Base-by-base conservation (phyloP, 2,113 vertebrate species). In the Okapia johnstoni region DNA sequence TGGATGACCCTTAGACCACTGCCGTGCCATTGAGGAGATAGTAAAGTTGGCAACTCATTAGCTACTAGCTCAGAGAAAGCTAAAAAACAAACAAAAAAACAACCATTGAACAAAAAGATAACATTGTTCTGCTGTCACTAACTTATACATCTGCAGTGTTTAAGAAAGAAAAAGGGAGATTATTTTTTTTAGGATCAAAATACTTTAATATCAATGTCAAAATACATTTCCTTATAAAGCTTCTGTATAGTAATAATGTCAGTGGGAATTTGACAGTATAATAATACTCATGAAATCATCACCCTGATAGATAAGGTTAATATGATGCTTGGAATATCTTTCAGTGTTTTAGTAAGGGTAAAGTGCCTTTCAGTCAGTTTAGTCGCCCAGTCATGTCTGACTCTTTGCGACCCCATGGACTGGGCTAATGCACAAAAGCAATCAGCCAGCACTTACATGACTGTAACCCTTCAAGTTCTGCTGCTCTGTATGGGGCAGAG, bases 201-300 rank as follows among this genome's bases (percentile, higher is more conserved):
- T 99, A 99, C 99, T 99, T 99, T 99, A 99, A 99, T 99, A 99
- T 99, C 99, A 99, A 99, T 99, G 99, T 99, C 99, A 99, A 99
- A 99, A 99, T 99, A 99, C 99, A 99, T 99, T 99, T 99, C 99
- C 98, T 99, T 99, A 99, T 98, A 98, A 99, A 99, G 98, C 99
- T 99, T 99, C 99, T 99, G 98, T 99, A 99, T 98, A 99, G 98
- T 99, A 98, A 99, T 98, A 99, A 99, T 99, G 98, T 99, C 99
- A 99, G 99, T 99, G 99, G 99, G 98, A 98, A 99, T 99, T 99
- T 98, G 99, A 99, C 98, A 99, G 98, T 98, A 99, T 97, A 98
- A 92, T 98, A 96, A 98, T 96, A 98, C 98, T 99, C 98, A 98
- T 98, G 98, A 99, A 99, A 99, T 99, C 98, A 98, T 99, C 98